phyloP scores from a whole-genome alignment of 2,113 vertebrate genomes.

The Crotalus tigris region DNA sequence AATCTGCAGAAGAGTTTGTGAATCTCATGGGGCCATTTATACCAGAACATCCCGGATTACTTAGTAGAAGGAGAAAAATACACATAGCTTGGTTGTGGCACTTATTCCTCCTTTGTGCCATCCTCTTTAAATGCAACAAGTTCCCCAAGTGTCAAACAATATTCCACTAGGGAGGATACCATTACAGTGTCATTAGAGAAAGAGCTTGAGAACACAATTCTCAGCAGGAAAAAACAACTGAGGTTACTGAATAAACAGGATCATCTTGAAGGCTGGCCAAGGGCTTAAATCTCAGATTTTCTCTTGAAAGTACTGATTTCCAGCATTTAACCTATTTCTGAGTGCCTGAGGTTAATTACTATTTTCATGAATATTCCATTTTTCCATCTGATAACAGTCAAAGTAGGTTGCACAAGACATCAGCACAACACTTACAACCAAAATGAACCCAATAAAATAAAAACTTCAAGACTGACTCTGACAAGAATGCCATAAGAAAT shows the following conservation, averaged over 20 bases:
- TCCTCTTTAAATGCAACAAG: constrained; percentile 20
- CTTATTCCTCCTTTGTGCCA: neutral
- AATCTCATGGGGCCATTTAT: constrained; percentile 20
- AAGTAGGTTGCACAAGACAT: neutral
- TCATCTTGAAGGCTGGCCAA: neutral
- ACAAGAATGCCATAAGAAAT: neutral
- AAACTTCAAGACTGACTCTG: neutral
- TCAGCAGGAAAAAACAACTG: neutral
- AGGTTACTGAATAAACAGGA: neutral
- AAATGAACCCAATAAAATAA: neutral
- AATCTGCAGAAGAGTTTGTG: neutral
- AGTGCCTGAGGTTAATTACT: neutral
- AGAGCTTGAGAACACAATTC: constrained; percentile 1
- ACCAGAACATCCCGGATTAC: neutral
- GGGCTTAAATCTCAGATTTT: neutral
- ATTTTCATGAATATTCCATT: no score
- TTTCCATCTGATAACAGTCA: neutral
- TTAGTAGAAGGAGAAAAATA: constrained; percentile 1
- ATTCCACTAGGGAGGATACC: constrained; percentile 21
- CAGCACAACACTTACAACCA: neutral
- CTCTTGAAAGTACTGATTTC: neutral
- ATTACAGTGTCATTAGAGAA: constrained; percentile 27
- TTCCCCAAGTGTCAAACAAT: constrained; percentile 26
- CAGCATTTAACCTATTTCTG: neutral
- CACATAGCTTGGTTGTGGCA: neutral